Conservation (phyloP, 2,113 vertebrate species). For the Apteryx owenii region DNA sequence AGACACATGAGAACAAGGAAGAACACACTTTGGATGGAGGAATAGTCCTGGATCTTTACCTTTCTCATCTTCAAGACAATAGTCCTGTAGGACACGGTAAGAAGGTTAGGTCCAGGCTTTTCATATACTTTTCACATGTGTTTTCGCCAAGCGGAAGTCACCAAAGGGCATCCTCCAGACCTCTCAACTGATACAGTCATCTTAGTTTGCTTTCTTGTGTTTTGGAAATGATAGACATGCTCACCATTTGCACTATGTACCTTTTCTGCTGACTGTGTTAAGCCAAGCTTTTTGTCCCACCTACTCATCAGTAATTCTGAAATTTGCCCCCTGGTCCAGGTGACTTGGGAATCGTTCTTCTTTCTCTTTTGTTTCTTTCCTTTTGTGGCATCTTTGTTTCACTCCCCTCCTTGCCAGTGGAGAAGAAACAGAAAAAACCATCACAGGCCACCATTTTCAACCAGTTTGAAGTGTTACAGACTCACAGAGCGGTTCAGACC, state of each 20-base stretch:
- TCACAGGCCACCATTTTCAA: background rate
- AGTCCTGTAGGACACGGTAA: background rate
- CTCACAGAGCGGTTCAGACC: background rate
- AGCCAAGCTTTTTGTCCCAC: background rate
- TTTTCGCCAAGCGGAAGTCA: background rate
- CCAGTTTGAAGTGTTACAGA: background rate
- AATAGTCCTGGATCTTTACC: background rate
- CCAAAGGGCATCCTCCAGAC: background rate
- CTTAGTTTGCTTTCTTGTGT: background rate
- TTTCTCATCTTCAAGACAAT: background rate
- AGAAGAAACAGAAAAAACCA: background rate
- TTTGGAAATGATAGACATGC: background rate
- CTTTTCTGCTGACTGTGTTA: background rate
- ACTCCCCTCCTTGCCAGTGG: background rate
- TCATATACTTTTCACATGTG: background rate
- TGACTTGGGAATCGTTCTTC: background rate
- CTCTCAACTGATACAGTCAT: background rate
- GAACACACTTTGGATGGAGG: background rate
- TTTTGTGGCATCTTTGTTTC: background rate
- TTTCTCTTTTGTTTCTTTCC: background rate
- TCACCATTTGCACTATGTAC: background rate
- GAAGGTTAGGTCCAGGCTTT: background rate
- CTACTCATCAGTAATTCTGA: background rate
- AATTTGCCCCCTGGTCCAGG: background rate
- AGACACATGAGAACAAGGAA: background rate